Evolutionary conservation across 2,797 vertebrate species (phyloP), one percentile per base, ranked within the genome.

Genomic region (Limnodromus scolopaceus): DNA sequence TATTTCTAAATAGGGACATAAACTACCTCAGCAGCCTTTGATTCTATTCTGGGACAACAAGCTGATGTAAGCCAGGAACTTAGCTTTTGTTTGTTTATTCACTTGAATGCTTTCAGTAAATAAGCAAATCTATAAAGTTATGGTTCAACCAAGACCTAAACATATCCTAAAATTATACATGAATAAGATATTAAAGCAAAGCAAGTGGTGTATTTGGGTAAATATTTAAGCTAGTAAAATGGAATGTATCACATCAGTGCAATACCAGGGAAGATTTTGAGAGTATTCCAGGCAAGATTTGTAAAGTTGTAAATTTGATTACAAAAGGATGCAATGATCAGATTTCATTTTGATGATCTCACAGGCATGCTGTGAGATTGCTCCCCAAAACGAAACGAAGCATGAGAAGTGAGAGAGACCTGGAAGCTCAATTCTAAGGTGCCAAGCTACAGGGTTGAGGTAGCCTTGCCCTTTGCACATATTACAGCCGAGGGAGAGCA

Each of bases 1-100:
- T 95, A 72, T 93, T 93, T 95, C 85, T 97, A 97, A 96, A 92
- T 27, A 93, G 91, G 63, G 78, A 75, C 65, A 46, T 74, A 84
- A 90, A 80, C 75, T 91, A 93, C 76, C 54, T 91, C 92, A 95
- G 77, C 76, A 85, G 86, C 72, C 90, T 95, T 96, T 95, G 89
- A 95, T 91, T 93, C 86, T 96, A 88, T 96, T 94, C 92, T 70
- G 38, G 83, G 78, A 76, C 61, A 92, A 89, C 15, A 83, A 63
- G 48, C 28, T 81, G 64, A 82, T 46, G 54, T 75, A 72, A 91
- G 54, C 39, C 92, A 77, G 87, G 83, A 93, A 82, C 92, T 72
- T 85, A 45, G 38, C 46, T 90, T 93, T 71, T 93, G 82, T 92
- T 96, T 87, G 41, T 87, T 94, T 91, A 71, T 87, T 81, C 53